Evolutionary conservation across 2,888 invertebrate genomes (phyloP).

Genomic region (Plagiodera versicolora): DNA sequence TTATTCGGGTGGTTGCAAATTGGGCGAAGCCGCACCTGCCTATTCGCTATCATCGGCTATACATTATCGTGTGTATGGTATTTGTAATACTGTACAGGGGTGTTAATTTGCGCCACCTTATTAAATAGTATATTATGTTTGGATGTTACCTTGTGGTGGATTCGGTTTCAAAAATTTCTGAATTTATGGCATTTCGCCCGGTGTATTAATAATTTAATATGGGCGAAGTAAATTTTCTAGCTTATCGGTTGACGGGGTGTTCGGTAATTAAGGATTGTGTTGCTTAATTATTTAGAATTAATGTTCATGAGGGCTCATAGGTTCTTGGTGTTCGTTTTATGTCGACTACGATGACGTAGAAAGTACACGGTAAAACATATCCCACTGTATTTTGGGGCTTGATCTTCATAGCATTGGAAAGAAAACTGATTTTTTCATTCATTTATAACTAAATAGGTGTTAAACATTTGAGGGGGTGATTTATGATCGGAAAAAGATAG

Average conservation of each 20-base stretch:
- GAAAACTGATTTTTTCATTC: no score
- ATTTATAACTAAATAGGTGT: no score
- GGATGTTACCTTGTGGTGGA: slow-evolving; percentile 46
- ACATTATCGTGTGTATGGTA: slow-evolving; percentile 53
- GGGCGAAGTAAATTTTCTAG: slow-evolving; percentile 35
- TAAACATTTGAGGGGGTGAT: no score
- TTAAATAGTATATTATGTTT: slow-evolving; percentile 57
- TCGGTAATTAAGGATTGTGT: slow-evolving; percentile 33
- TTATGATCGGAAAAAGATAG: no score
- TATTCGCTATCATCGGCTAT: slow-evolving; percentile 42
- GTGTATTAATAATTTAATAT: slow-evolving; percentile 48
- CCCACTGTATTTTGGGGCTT: no score
- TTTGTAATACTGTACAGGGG: slow-evolving; percentile 52
- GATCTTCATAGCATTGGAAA: no score
- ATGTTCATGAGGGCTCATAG: slow-evolving; percentile 17
- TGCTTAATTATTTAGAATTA: slow-evolving; percentile 35
- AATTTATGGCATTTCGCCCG: slow-evolving; percentile 46
- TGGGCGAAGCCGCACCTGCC: slow-evolving; percentile 18
- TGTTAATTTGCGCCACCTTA: slow-evolving; percentile 55
- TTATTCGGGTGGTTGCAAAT: background rate
- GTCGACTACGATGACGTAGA: background rate
- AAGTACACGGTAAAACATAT: background rate
- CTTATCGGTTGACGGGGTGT: slow-evolving; percentile 33
- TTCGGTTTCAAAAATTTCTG: slow-evolving; percentile 48
- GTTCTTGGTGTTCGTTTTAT: slow-evolving; percentile 5